phyloP scores from a whole-genome alignment of 2,888 invertebrate genomes.

The Odontothrips loti region DNA sequence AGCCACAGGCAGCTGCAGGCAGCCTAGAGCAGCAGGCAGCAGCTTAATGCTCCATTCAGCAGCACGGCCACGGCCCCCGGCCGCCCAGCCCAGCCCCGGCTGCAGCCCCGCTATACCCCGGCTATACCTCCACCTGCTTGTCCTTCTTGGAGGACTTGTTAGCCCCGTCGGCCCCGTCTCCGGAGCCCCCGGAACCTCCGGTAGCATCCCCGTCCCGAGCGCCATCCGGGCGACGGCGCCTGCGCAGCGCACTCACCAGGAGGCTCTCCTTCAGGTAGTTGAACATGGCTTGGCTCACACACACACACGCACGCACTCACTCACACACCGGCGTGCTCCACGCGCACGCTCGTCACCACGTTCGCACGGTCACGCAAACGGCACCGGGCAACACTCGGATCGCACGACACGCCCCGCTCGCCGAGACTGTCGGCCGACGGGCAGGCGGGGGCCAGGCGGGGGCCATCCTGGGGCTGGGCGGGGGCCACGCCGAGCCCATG shows the following conservation, averaged over 20 bases:
- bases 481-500: neutral
- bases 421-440: neutral
- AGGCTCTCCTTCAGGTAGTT: conserved; percentile 23
- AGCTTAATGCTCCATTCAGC: neutral
- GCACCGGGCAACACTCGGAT: neutral
- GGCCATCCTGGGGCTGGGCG: neutral
- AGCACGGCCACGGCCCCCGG: neutral
- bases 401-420: neutral
- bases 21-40: neutral
- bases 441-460: neutral
- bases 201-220: neutral
- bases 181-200: neutral
- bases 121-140: conserved; percentile 16
- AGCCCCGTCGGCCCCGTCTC: neutral
- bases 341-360: neutral
- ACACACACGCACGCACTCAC: neutral
- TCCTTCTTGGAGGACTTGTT: neutral
- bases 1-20: neutral
- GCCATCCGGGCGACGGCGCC: neutral
- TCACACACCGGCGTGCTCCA: too few species aligned
- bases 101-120: neutral
- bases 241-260: conserved; percentile 18
- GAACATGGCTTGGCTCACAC: conserved; percentile 1
- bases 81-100: neutral
- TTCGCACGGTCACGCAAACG: neutral